phyloP scores from a whole-genome alignment of 2,797 vertebrate genomes.

The Linurgus olivaceus region DNA sequence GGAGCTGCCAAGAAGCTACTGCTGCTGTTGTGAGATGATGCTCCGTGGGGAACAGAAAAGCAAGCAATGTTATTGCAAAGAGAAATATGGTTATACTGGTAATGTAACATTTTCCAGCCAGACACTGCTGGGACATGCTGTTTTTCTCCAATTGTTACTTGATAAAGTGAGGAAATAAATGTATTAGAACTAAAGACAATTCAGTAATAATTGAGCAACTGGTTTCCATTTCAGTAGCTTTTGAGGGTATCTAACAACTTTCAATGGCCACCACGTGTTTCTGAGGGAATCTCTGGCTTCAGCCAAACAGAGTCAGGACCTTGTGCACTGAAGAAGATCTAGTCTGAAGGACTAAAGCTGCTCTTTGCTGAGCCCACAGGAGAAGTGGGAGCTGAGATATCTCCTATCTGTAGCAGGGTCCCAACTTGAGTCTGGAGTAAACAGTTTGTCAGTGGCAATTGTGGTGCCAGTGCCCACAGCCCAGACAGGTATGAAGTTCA shows the following conservation, averaged over 20 bases:
- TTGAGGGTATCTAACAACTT: background rate
- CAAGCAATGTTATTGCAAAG: background rate
- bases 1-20: background rate
- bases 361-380: background rate
- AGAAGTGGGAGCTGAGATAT: background rate
- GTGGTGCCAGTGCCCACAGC: conserved; percentile 83
- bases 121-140: background rate
- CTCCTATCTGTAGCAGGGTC: conserved; percentile 82
- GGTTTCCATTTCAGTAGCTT: background rate
- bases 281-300: background rate
- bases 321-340: background rate
- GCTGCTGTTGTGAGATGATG: background rate
- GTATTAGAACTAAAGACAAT: background rate
- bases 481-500: conserved; percentile 68
- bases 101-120: background rate
- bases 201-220: background rate
- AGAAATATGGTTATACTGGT: background rate
- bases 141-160: background rate
- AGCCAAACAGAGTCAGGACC: background rate
- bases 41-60: background rate
- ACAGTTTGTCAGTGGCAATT: conserved; percentile 81
- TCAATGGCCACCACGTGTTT: background rate
- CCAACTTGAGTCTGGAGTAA: conserved; percentile 82
- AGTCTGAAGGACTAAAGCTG: background rate
- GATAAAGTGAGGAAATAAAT: background rate